These are phyloP conservation scores for Drosophila simulans DNA, from an alignment of 1,140 invertebrate genomes.

Conservation along the genomic window DNA sequence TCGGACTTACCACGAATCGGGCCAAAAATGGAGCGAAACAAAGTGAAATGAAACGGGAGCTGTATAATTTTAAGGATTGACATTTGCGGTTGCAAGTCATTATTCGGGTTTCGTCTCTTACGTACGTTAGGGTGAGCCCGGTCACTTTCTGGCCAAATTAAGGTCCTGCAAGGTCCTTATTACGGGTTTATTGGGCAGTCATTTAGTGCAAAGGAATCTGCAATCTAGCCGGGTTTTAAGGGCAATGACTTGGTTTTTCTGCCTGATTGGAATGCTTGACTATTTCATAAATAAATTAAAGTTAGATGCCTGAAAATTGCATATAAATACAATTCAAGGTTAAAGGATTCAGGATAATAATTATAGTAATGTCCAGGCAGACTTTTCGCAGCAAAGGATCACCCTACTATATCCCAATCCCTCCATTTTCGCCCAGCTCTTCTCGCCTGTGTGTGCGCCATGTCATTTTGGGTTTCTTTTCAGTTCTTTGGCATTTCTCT, in stretches of 20 bases:
- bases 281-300: too few relatives aligned
- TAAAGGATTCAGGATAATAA: too few relatives aligned
- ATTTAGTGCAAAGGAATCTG: neutral
- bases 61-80: conserved; percentile 83
- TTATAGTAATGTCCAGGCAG: neutral
- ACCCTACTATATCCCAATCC: neutral
- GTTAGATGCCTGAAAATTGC: too few relatives aligned
- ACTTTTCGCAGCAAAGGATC: conserved; percentile 8
- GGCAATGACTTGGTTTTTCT: neutral
- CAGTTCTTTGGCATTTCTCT: conserved; percentile 35
- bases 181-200: neutral
- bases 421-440: conserved; percentile 8
- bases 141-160: neutral
- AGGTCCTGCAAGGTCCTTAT: neutral
- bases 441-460: conserved; percentile 34
- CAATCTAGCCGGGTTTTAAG: neutral
- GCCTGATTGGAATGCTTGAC: too few relatives aligned
- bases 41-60: conserved; percentile 55
- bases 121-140: conserved; percentile 18
- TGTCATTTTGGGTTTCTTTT: conserved; percentile 56
- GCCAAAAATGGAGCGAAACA: conserved; percentile 37
- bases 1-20: conserved; percentile 34
- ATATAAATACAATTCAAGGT: neutral
- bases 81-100: conserved; percentile 81
- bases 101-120: conserved; percentile 56